Evolutionary conservation across 2,797 vertebrate genomes (phyloP).

Genomic region (Scolopax rusticola): DNA sequence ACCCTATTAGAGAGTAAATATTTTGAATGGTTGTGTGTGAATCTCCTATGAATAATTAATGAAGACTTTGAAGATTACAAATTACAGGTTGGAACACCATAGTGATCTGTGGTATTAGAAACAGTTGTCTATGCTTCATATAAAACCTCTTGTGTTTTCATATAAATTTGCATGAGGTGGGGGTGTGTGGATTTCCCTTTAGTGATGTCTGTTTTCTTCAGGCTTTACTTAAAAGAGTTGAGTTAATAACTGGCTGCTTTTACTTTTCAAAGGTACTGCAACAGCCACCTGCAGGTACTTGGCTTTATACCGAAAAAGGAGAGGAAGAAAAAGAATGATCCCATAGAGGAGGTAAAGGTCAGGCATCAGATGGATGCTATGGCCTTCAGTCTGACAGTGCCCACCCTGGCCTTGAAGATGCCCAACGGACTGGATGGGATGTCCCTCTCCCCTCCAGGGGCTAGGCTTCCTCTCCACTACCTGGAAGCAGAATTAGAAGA

Average conservation of each 20-base stretch:
- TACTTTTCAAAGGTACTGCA: constrained; percentile 92
- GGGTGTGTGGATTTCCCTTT: not conserved
- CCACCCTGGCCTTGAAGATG: constrained; percentile 93
- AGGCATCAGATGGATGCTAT: constrained; percentile 94
- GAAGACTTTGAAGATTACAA: not conserved
- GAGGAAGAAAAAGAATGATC: constrained; percentile 98
- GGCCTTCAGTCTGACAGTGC: constrained; percentile 96
- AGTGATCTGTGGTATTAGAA: not conserved
- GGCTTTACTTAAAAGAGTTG: not conserved
- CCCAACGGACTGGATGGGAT: constrained; percentile 94
- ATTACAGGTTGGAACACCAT: not conserved
- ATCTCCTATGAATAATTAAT: not conserved
- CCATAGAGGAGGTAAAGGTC: constrained; percentile 92
- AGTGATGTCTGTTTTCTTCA: not conserved
- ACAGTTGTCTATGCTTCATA: not conserved
- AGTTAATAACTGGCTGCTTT: constrained; percentile 9
- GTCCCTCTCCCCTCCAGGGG: constrained; percentile 92
- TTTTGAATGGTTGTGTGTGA: not conserved
- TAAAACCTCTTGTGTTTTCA: not conserved
- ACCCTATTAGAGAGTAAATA: not conserved
- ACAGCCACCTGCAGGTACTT: constrained; percentile 98
- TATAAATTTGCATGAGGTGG: not conserved
- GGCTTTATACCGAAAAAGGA: constrained; percentile 99
- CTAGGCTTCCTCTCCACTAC: constrained; percentile 89
- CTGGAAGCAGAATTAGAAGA: constrained; percentile 92